phyloP scores from a whole-genome alignment of 2,888 invertebrate species.

The Latrodectus hesperus region DNA sequence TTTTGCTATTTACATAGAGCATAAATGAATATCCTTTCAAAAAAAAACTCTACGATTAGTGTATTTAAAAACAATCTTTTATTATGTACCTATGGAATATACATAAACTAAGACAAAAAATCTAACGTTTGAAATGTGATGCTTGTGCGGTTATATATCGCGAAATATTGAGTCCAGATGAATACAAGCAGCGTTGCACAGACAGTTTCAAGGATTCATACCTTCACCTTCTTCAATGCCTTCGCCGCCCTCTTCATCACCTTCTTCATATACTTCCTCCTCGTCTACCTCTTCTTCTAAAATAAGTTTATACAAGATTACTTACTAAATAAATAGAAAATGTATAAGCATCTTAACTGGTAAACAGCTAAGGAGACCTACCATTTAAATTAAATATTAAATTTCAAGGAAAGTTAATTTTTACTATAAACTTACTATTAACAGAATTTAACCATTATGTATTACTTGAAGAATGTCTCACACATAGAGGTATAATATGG shows the following conservation, averaged over 20 bases:
- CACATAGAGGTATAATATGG: too few relatives aligned
- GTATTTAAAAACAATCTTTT: slow-evolving; percentile 67
- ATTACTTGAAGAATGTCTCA: too few relatives aligned
- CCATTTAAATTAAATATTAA: too few relatives aligned
- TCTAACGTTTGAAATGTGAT: slow-evolving; percentile 63
- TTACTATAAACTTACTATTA: too few relatives aligned
- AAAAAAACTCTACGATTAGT: slow-evolving; percentile 29
- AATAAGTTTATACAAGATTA: neutral
- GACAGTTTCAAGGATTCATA: slow-evolving; percentile 61
- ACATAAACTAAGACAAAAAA: slow-evolving; percentile 67
- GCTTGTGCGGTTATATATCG: slow-evolving; percentile 62
- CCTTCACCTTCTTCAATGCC: slow-evolving; percentile 70
- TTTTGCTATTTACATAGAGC: neutral
- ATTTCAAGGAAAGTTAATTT: too few relatives aligned
- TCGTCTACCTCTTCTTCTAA: slow-evolving; percentile 71
- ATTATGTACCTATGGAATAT: slow-evolving; percentile 68
- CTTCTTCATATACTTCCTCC: slow-evolving; percentile 71
- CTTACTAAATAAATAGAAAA: neutral
- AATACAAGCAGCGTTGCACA: slow-evolving; percentile 52
- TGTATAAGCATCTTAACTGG: neutral
- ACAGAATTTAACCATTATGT: too few relatives aligned
- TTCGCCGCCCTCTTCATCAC: slow-evolving; percentile 71
- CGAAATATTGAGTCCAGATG: slow-evolving; percentile 50
- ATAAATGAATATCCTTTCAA: neutral
- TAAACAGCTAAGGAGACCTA: too few relatives aligned